A percentile compares a stretch with the other conserved stretches of the same genome.
Conservation (phyloP, 2,888 invertebrate genomes). For the Oxytorus armatus region DNA sequence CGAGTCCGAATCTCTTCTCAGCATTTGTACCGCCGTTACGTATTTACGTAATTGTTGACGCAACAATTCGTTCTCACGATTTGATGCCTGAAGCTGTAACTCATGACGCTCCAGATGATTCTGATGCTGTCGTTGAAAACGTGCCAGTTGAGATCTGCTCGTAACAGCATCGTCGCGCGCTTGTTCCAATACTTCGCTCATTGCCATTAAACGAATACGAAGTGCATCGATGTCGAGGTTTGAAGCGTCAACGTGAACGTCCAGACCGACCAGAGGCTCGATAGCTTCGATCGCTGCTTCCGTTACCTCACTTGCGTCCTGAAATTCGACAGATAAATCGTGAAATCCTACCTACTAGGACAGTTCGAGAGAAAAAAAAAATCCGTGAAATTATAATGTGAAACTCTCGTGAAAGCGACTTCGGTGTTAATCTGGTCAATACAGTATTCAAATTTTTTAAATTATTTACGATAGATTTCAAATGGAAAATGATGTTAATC, state of each 20-base stretch:
- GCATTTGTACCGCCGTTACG: conserved; percentile 94
- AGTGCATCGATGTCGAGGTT: conserved; percentile 77
- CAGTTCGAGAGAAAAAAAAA: neutral
- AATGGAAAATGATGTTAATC: no score
- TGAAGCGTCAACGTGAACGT: conserved; percentile 74
- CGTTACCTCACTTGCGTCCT: conserved; percentile 79
- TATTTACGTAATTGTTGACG: conserved; percentile 94
- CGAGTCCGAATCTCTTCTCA: conserved; percentile 87
- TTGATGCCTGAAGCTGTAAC: conserved; percentile 87
- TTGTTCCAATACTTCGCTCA: conserved; percentile 81
- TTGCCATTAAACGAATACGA: conserved; percentile 77
- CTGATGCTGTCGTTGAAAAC: conserved; percentile 82
- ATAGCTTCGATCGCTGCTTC: conserved; percentile 81
- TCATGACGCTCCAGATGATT: conserved; percentile 82
- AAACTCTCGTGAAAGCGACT: no score
- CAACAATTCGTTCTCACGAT: conserved; percentile 92
- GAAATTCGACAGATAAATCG: conserved; percentile 21
- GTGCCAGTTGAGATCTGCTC: conserved; percentile 79
- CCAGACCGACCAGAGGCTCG: conserved; percentile 76
- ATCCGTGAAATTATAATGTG: neutral
- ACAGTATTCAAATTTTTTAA: no score
- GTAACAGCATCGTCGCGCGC: conserved; percentile 81
- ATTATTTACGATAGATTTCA: no score
- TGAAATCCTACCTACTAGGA: neutral
- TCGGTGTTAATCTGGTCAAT: no score